Base-by-base conservation (phyloP, 2,797 vertebrate genomes). In the Cirrhinus mrigala region DNA sequence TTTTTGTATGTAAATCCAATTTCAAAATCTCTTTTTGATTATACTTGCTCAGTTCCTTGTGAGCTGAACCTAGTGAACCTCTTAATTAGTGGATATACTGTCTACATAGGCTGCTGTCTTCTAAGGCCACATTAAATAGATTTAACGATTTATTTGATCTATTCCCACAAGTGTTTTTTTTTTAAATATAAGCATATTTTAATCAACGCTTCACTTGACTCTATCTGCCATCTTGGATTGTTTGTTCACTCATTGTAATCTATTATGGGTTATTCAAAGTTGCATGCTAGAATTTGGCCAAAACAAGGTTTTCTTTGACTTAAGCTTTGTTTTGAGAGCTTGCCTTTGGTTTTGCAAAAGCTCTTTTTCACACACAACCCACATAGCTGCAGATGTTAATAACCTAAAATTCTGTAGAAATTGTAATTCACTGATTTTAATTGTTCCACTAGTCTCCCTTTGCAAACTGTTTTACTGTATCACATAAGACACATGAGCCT, bases 1-100 rank as follows among this genome's bases (percentile, higher is more conserved):
- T 87, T 90, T 89, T 91, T 85, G 85, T 84, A 74, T 84, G 76
- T 37, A 87, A 84, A 87, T 87, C 33, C 12, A 15, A 74, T 46
- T 24, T 20, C 37, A 18, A 75, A 64, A 48, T 66, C 48, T 24
- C 15, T 83, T 64, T 86, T 33, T 56, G 6, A 66, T 27, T 37
- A 60, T 18, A 22, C 40, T 62, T 27, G 44, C 40, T 48, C 7
- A 33, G 60, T 66, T 64, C n/a, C 56, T 48, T 10, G 14, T 16
- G 56, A 50, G 40, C 48, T 54, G 48, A 75, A 75, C 27, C 24
- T 74, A 18, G 3, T 48, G 3, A 27, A 48, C 44, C 10, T 29
- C 71, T 60, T 24, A 11, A 3, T 24, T n/a, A 60, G 22, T 44
- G 37, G 37, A 37, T 58, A 37, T 24, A 16, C n/a, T 58, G 0